Evolutionary conservation across 2,113 vertebrate genomes (phyloP).

Genomic region (Geothlypis trichas): DNA sequence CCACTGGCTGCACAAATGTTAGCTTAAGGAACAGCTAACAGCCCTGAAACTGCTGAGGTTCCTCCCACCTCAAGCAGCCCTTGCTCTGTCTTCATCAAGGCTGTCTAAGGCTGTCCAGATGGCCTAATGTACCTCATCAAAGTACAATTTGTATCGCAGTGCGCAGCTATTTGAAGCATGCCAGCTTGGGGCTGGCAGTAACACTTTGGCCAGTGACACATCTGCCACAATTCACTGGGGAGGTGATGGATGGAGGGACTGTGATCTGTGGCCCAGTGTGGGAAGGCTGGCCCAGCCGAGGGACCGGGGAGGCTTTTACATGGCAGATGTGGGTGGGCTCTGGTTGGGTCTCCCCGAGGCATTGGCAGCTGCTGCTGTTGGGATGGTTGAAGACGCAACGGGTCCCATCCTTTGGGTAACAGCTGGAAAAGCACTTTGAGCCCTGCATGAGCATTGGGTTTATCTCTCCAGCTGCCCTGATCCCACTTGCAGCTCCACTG

Average conservation of each 20-base stretch:
- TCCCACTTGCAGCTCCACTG: background rate
- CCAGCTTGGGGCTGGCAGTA: background rate
- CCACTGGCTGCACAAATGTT: background rate
- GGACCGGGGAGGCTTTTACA: rapidly evolving
- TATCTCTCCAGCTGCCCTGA: background rate
- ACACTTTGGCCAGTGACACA: background rate
- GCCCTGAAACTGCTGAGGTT: background rate
- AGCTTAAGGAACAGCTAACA: background rate
- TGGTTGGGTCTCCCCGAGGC: rapidly evolving
- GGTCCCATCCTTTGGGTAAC: background rate
- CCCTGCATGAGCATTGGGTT: background rate
- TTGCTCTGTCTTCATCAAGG: conserved; percentile 24
- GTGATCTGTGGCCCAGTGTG: background rate
- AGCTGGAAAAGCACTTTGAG: background rate
- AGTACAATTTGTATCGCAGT: conserved; percentile 2
- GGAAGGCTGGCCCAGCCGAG: background rate
- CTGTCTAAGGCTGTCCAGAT: conserved; percentile 37
- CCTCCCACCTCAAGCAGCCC: background rate
- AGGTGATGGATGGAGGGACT: background rate
- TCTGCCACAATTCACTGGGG: background rate
- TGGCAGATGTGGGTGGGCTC: background rate
- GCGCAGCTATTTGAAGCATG: background rate
- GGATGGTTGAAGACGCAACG: background rate
- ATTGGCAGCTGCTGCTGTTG: background rate
- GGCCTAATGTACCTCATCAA: conserved; percentile 48